Evolutionary conservation across 2,113 vertebrate genomes (phyloP), one percentile per base, ranked within the genome.

Genomic region (Entosphenus tridentatus): DNA sequence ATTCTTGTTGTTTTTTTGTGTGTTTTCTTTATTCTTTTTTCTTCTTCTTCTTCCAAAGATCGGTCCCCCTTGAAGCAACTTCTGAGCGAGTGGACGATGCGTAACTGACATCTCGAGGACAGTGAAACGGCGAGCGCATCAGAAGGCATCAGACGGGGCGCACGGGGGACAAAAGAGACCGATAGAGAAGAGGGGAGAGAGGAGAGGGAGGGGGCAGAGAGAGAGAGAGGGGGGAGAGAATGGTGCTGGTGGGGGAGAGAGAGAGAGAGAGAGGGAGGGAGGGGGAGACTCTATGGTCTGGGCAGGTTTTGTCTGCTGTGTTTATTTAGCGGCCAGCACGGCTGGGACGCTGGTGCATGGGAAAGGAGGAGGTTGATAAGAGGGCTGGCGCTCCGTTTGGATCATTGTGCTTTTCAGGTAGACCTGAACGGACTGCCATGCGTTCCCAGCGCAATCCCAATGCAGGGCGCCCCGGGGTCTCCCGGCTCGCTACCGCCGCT

Each of bases 281-380:
- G 18, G 21, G 62, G 11, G 62, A 9, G 62, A 16, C n/a, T 16
- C n/a, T 16, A 65, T 21, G n/a, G 62, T 21, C 21, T 21, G 62
- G 62, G 62, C 62, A 65, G 62, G n/a, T 65, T 65, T 65, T 65
- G 62, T 65, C 62, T 65, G 62, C 21, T n/a, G n/a, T 65, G 62
- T 65, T 65, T 65, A 65, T 65, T 65, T 65, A 65, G 62, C 62
- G 62, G n/a, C 21, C 62, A 39, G 39, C 39, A 39, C 21, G n/a
- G 62, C 62, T 65, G 9, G 62, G n/a, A 21, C n/a, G 62, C 21
- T 65, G 62, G 62, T n/a, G n/a, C 62, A n/a, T 65, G 62, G 10
- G 62, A 65, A 65, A 65, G 11, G 21, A 65, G 62, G 21, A 65
- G 62, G 62, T 65, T 65, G 62, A 65, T 65, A 65, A 65, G 62